Percentiles rank a stretch among this genome's conserved stretches.
These are phyloP conservation scores for Camarhynchus parvulus DNA, from an alignment of 2,113 vertebrate genomes.

Conservation along the genomic window DNA sequence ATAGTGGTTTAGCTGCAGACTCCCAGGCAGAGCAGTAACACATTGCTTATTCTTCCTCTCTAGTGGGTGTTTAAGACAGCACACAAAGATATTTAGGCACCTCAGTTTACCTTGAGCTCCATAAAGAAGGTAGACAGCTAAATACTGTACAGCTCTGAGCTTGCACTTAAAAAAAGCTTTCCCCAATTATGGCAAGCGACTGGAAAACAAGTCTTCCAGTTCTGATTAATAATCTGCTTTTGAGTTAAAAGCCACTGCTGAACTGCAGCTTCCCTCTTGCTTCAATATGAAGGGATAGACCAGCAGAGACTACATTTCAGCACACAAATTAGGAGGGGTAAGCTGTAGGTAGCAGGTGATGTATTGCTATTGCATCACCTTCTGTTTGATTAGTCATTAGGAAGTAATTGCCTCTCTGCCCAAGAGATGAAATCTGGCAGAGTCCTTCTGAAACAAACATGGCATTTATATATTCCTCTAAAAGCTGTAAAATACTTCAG, in stretches of 20 bases:
- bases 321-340: not conserved
- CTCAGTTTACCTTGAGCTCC: not conserved
- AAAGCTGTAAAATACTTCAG: not conserved
- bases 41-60: not conserved
- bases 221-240: not conserved
- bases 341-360: not conserved
- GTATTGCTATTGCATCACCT: not conserved
- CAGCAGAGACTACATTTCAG: not conserved
- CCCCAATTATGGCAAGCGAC: not conserved
- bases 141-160: not conserved
- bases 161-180: not conserved
- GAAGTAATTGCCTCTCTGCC: not conserved
- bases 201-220: not conserved
- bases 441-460: not conserved
- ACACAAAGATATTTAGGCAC: not conserved
- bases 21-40: not conserved
- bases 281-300: not conserved
- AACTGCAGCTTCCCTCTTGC: not conserved
- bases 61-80: not conserved
- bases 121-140: not conserved
- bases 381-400: constrained; percentile 11
- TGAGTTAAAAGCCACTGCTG: not conserved
- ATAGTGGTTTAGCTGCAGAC: not conserved
- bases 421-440: not conserved
- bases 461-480: not conserved